Evolutionary conservation across 2,888 invertebrate species (phyloP).

Genomic region (Amblyjoppa fuscipennis): DNA sequence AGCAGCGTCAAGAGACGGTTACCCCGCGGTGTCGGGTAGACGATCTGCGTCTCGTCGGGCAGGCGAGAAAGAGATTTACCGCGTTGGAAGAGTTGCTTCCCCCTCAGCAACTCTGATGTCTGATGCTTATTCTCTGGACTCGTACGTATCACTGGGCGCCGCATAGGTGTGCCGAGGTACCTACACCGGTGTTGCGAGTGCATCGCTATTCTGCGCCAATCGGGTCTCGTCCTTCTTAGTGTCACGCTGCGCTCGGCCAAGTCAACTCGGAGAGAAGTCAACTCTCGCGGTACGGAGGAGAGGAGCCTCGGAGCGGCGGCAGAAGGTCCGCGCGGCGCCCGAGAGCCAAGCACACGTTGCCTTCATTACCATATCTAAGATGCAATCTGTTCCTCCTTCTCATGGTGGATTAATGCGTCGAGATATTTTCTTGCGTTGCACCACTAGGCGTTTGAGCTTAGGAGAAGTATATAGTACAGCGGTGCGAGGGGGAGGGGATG

Average conservation of each 20-base stretch:
- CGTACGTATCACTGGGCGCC: constrained; percentile 8
- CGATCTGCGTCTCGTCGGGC: constrained; percentile 70
- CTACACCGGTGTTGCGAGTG: constrained; percentile 51
- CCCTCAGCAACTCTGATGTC: constrained; percentile 20
- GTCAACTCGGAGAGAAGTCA: constrained; percentile 68
- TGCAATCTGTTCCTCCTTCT: constrained; percentile 81
- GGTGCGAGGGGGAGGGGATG: constrained; percentile 15
- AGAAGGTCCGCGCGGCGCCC: constrained; percentile 30
- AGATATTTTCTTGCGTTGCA: constrained; percentile 78
- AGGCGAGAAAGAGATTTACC: constrained; percentile 83
- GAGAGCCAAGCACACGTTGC: constrained; percentile 79
- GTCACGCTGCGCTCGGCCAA: constrained; percentile 77
- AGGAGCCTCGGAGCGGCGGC: constrained; percentile 61
- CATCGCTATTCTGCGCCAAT: constrained; percentile 81
- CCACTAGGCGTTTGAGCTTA: constrained; percentile 33
- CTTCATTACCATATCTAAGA: constrained; percentile 84
- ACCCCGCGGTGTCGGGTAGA: constrained; percentile 74
- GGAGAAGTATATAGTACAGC: constrained; percentile 33
- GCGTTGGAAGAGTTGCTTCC: constrained; percentile 63
- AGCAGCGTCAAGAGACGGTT: constrained; percentile 23
- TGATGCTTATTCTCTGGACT: constrained; percentile 49
- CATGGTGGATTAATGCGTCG: constrained; percentile 81
- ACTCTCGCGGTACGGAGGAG: constrained; percentile 46
- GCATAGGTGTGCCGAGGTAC: constrained; percentile 28
- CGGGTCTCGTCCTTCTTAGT: constrained; percentile 81